A percentile compares a stretch with the other conserved stretches of the same genome.
These are phyloP conservation scores for Channallabes apus DNA, from an alignment of 2,797 vertebrate species.

Conservation along the genomic window DNA sequence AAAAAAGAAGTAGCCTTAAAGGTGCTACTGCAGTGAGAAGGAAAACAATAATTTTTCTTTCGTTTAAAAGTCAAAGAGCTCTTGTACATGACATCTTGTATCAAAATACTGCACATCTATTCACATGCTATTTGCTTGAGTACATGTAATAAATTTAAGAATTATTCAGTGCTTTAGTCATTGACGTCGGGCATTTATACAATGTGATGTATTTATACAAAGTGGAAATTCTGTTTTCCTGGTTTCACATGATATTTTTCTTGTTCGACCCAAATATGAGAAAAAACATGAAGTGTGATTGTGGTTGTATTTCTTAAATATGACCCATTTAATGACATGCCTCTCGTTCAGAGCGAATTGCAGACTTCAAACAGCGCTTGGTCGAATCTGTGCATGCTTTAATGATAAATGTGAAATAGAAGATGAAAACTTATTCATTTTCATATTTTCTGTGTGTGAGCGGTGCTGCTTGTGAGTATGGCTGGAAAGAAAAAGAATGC, in stretches of 20 bases:
- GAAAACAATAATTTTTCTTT: not conserved
- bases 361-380: not conserved
- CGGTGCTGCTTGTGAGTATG: slow-evolving; percentile 36
- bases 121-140: not conserved
- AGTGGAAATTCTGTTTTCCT: too few relatives aligned
- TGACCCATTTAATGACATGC: slow-evolving; percentile 9
- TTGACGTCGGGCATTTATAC: not conserved
- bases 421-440: slow-evolving; percentile 42
- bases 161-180: not conserved
- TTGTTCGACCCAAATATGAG: not conserved
- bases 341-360: not conserved
- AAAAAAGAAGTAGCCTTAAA: not conserved
- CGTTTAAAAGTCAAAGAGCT: not conserved
- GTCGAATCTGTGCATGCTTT: slow-evolving; percentile 27
- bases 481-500: slow-evolving; percentile 68
- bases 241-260: not conserved
- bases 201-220: not conserved
- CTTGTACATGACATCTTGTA: not conserved
- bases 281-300: not conserved
- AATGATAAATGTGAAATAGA: slow-evolving; percentile 51
- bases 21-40: not conserved
- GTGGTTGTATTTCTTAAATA: slow-evolving; percentile 6
- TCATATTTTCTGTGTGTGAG: slow-evolving; percentile 43
- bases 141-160: not conserved
- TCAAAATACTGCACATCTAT: too few relatives aligned